Percentiles rank a stretch among this genome's conserved stretches.
phyloP scores from a whole-genome alignment of 2,113 vertebrate species.

The Gymnorhina tibicen region DNA sequence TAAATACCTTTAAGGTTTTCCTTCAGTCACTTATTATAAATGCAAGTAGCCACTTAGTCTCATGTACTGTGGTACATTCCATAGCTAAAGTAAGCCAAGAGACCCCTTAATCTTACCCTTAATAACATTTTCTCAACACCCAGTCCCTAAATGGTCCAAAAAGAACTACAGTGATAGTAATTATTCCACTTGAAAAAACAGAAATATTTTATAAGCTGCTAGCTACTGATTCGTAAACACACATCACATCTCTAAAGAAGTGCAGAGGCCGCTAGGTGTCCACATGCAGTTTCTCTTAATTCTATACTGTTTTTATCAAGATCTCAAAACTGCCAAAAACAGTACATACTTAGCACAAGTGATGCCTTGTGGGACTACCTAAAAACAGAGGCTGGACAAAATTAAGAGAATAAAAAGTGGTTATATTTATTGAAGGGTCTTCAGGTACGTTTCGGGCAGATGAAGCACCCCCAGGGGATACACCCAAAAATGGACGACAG shows the following conservation, averaged over 20 bases:
- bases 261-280: rapidly evolving
- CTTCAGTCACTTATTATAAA: background rate
- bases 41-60: background rate
- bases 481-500: background rate
- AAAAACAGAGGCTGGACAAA: background rate
- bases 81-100: background rate
- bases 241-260: background rate
- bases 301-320: background rate
- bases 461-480: rapidly evolving
- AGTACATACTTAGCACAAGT: background rate
- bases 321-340: background rate
- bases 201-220: background rate
- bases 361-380: background rate
- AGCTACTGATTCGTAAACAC: background rate
- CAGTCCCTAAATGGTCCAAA: background rate
- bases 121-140: background rate
- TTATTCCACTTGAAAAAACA: background rate
- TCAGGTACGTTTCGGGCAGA: background rate
- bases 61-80: background rate
- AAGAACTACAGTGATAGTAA: background rate
- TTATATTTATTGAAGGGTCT: background rate
- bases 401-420: background rate
- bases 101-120: background rate
- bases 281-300: background rate
- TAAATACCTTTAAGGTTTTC: background rate